Evolutionary conservation across 1,140 invertebrate genomes (phyloP).

Genomic region (Galleria mellonella): DNA sequence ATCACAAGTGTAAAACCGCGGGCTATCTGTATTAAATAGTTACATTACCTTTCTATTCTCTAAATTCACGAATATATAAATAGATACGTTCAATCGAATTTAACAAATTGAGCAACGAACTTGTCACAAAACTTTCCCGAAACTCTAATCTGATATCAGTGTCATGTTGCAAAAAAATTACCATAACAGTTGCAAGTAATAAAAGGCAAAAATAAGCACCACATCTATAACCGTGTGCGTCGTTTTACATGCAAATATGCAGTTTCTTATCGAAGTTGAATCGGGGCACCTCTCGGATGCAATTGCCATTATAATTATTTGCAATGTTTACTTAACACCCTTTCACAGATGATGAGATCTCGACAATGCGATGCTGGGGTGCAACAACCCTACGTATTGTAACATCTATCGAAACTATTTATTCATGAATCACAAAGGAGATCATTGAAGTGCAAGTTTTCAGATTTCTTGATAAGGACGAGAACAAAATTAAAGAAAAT

Average conservation of each 20-base stretch:
- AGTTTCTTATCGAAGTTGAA: conserved; percentile 55
- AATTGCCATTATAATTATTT: conserved; percentile 73
- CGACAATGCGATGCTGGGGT: conserved; percentile 46
- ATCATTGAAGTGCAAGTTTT: conserved; percentile 7
- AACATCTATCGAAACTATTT: conserved; percentile 25
- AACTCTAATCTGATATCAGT: conserved; percentile 68
- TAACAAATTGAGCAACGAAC: not conserved
- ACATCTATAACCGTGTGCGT: conserved; percentile 31
- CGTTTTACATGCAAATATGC: conserved; percentile 63
- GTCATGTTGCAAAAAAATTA: conserved; percentile 63
- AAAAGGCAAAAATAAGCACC: conserved; percentile 45
- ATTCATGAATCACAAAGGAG: conserved; percentile 22
- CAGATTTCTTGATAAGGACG: no score
- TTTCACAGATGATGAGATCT: conserved; percentile 72
- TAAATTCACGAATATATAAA: no score
- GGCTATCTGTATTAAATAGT: no score
- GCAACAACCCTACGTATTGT: conserved; percentile 24
- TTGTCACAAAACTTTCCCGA: conserved; percentile 21
- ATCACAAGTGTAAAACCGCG: no score
- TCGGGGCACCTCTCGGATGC: conserved; percentile 41
- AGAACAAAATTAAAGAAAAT: no score
- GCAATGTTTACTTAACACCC: conserved; percentile 76
- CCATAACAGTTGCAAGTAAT: conserved; percentile 53
- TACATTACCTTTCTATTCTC: no score
- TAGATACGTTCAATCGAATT: no score